These are phyloP conservation scores for Phaetusa simplex DNA, from an alignment of 2,113 vertebrate species.

Conservation along the genomic window DNA sequence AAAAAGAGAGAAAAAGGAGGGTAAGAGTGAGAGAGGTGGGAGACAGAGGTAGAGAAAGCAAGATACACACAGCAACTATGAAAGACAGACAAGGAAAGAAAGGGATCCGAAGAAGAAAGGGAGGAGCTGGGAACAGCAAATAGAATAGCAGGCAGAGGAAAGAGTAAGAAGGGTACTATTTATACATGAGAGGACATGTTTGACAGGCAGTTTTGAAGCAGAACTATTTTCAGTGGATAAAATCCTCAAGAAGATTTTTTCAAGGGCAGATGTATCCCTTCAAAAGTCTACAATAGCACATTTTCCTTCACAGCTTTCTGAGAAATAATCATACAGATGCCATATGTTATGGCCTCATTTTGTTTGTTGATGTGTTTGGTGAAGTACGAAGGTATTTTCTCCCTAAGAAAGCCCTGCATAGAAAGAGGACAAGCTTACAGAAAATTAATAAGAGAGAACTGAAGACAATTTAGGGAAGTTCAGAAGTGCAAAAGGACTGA, in stretches of 20 bases:
- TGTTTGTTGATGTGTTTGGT: neutral
- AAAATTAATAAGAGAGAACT: neutral
- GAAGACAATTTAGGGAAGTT: neutral
- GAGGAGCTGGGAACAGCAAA: conserved; percentile 21
- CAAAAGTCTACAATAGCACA: neutral
- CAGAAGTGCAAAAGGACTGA: neutral
- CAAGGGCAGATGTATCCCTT: neutral
- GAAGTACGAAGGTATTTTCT: neutral
- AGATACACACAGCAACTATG: neutral
- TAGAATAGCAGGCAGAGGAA: neutral
- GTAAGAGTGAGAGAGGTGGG: conserved; percentile 1
- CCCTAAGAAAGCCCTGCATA: neutral
- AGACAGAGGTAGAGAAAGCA: conserved; percentile 7
- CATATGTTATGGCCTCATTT: neutral
- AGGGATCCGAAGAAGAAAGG: neutral
- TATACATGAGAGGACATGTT: conserved; percentile 15
- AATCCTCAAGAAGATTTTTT: conserved; percentile 8
- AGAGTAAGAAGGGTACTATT: conserved; percentile 4
- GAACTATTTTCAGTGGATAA: conserved; percentile 22
- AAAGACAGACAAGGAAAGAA: conserved; percentile 5
- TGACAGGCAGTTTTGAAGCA: conserved; percentile 21
- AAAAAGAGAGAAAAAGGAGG: conserved; percentile 3
- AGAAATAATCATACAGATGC: neutral
- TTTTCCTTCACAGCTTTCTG: neutral
- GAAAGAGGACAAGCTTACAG: neutral